Percentiles rank a stretch among this genome's conserved stretches.
These are phyloP conservation scores for Ips nitidus DNA, from an alignment of 1,140 invertebrate genomes.

Conservation along the genomic window DNA sequence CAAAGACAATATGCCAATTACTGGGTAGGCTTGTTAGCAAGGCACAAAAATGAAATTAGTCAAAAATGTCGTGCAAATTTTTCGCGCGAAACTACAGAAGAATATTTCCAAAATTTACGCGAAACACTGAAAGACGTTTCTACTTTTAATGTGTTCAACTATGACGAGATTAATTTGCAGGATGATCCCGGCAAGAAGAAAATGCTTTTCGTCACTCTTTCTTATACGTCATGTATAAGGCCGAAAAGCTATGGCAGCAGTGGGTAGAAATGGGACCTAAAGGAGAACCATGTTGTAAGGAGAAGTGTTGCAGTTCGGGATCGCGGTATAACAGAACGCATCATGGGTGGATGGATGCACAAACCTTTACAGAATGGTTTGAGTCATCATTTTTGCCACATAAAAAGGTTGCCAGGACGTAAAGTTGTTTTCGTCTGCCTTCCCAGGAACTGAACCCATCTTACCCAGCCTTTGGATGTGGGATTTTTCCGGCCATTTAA, in stretches of 20 bases:
- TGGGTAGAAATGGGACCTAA: conserved; percentile 48
- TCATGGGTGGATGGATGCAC: conserved; percentile 46
- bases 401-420: conserved; percentile 30
- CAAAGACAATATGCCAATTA: background rate
- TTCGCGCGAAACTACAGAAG: conserved; percentile 10
- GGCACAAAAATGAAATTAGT: conserved; percentile 11
- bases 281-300: conserved; percentile 23
- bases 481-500: conserved; percentile 20
- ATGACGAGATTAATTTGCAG: conserved; percentile 52
- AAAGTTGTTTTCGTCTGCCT: conserved; percentile 42
- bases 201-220: conserved; percentile 38
- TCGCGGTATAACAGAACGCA: conserved; percentile 47
- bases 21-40: background rate
- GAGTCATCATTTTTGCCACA: conserved; percentile 38
- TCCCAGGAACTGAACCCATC: conserved; percentile 48
- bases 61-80: conserved; percentile 15
- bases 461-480: conserved; percentile 50
- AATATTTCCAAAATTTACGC: conserved; percentile 36
- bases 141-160: conserved; percentile 47
- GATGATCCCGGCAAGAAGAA: conserved; percentile 42
- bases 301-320: conserved; percentile 5
- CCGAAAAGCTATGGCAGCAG: conserved; percentile 45
- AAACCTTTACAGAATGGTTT: conserved; percentile 50
- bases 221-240: conserved; percentile 49
- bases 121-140: conserved; percentile 24